Base-by-base conservation (phyloP, 2,113 vertebrate species). In the Capricornis sumatraensis region DNA sequence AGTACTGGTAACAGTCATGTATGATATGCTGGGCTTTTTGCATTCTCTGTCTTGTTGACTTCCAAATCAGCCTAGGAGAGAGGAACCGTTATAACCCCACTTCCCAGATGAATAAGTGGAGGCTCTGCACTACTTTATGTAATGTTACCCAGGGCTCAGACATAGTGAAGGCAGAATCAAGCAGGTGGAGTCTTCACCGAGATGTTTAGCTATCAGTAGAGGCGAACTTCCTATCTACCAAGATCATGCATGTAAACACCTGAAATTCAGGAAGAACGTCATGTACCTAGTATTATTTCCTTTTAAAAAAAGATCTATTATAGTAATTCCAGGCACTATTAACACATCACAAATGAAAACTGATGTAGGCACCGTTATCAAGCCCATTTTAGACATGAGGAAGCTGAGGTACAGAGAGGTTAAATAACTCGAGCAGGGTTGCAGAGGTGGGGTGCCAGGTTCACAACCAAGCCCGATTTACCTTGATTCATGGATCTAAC, bases 1-100 rank as follows among this genome's bases (percentile, higher is more conserved):
- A 4, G 4, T 7, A 3, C 45, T 21, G 23, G 6, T 17, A 53
- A 74, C 17, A 43, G 50, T 19, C 14, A 23, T 0, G 12, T 16
- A 16, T 6, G n/a, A 53, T 36, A 4, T 3, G 10, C 12, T 2
- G 25, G 55, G 17, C 23, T 64, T 40, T 40, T 15, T 15, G 14
- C 45, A 23, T 45, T 30, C 53, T 45, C 47, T 87, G n/a, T 64
- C 27, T 50, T 4, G 1, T 33, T 33, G 50, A 89, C 4, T 9
- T 57, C 25, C 40, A 27, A 36, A 45, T 60, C 10, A 60, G 50
- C 14, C 23, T 33, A 15, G 19, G 87, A 30, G 27, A 52, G 14
- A 74, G 30, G 7, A 14, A n/a, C 23, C 12, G 2, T 47, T 30
- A 45, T 43, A 62, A 74, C 28, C 36, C 40, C 14, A 62, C n/a